These are phyloP conservation scores for Leiothrix lutea DNA, from an alignment of 2,113 vertebrate genomes.

Conservation along the genomic window DNA sequence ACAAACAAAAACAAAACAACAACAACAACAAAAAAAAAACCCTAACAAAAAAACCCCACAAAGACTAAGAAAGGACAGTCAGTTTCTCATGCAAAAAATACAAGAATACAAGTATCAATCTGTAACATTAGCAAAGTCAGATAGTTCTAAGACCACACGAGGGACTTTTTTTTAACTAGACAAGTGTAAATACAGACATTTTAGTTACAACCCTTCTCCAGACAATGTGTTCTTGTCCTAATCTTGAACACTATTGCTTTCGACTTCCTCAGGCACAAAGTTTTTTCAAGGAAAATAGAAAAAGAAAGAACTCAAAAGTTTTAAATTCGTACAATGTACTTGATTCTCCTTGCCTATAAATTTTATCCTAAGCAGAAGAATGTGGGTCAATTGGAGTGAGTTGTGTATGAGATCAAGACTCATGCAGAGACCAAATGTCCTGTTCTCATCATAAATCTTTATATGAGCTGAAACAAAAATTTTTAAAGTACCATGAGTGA, in stretches of 20 bases:
- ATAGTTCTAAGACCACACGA: background rate
- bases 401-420: background rate
- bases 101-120: background rate
- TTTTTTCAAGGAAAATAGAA: background rate
- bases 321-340: background rate
- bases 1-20: too few species aligned
- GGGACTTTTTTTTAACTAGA: background rate
- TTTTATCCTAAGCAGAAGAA: background rate
- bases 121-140: background rate
- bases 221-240: background rate
- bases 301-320: background rate
- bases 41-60: too few species aligned
- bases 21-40: too few species aligned
- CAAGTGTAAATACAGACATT: background rate
- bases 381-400: rapidly evolving
- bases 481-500: background rate
- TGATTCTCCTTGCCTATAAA: background rate
- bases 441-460: background rate
- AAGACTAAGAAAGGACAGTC: background rate
- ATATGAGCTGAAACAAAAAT: background rate
- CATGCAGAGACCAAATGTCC: background rate
- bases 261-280: background rate
- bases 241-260: background rate
- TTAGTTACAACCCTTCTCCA: background rate
- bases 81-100: background rate